A percentile compares a stretch with the other conserved stretches of the same genome.
These are phyloP conservation scores for Leptopterna dolabrata DNA, from an alignment of 2,888 invertebrate species.

Conservation along the genomic window DNA sequence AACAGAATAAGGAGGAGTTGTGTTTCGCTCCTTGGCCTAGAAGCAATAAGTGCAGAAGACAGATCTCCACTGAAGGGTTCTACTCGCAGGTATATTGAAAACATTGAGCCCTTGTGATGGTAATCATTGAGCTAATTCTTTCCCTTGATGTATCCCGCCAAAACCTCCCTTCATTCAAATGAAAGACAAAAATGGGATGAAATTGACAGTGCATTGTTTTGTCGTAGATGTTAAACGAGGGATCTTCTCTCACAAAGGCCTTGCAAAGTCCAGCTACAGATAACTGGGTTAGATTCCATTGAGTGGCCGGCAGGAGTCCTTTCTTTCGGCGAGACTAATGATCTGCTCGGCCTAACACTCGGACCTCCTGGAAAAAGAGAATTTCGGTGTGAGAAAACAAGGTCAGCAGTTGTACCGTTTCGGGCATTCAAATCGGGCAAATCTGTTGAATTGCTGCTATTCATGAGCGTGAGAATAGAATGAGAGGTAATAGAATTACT, in stretches of 20 bases:
- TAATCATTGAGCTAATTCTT: not conserved
- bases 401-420: not conserved
- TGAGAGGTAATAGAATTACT: not conserved
- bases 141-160: not conserved
- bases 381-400: not conserved
- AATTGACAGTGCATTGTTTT: not conserved
- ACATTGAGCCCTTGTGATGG: not conserved
- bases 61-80: too few relatives aligned
- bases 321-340: constrained; percentile 47
- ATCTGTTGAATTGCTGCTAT: not conserved
- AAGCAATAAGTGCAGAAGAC: too few relatives aligned
- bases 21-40: too few relatives aligned
- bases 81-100: too few relatives aligned
- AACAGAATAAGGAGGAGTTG: too few relatives aligned
- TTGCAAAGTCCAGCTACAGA: constrained; percentile 5
- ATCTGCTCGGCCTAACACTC: constrained; percentile 15
- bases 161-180: not conserved
- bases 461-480: not conserved
- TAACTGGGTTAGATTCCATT: constrained; percentile 51
- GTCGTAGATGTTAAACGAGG: not conserved
- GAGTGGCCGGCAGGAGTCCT: constrained; percentile 6
- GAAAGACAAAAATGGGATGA: not conserved
- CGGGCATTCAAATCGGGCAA: not conserved
- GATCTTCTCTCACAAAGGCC: not conserved
- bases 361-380: not conserved